Evolutionary conservation across 2,888 invertebrate genomes (phyloP), one percentile per base, ranked within the genome.

Genomic region (Caenorhabditis doughertyi): DNA sequence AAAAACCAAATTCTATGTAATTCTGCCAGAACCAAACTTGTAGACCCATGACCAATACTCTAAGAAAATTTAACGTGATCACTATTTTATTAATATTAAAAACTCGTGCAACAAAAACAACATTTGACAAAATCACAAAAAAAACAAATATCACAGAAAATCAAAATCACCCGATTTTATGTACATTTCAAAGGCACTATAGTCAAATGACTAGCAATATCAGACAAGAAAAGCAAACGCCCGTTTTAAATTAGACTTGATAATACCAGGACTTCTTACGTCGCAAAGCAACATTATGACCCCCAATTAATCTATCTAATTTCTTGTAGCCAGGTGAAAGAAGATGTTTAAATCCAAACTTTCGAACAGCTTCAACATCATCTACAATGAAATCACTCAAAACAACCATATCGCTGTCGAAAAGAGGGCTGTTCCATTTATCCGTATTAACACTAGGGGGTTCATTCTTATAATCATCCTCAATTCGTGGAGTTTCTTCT

Each of bases 401-500:
- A 2, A 64, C 68, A 7, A 49, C 32, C 9, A 39, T 29, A 49
- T 82, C 76, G 18, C 55, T 60, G 16, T 60, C 77, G 32, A 62
- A 62, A 16, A 67, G 47, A 3, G 56, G 21, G 25, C 60, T 71
- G 9, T 51, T 51, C 67, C 64, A 71, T 32, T 68, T 67, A 11
- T 73, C 65, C 0, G 58, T 56, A 29, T 65, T 3, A 7, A 68
- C 62, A 79, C 81, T 81, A 21, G 88, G 88, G 23, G 82, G 74
- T 21, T 70, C 79, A 60, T 83, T 85, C 42, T 74, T 82, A 67
- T 85, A 88, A 56, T 81, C 64, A 44, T 88, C 87, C 25, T 88
- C 84, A n/a, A 84, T 81, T 13, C 70, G 58, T 2, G 88, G 88
- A 9, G 77, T 71, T 16, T 86, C 87, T 0, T 68, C 56, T 2